Evolutionary conservation across 2,888 invertebrate genomes (phyloP).

Genomic region (Campoplex nolae): DNA sequence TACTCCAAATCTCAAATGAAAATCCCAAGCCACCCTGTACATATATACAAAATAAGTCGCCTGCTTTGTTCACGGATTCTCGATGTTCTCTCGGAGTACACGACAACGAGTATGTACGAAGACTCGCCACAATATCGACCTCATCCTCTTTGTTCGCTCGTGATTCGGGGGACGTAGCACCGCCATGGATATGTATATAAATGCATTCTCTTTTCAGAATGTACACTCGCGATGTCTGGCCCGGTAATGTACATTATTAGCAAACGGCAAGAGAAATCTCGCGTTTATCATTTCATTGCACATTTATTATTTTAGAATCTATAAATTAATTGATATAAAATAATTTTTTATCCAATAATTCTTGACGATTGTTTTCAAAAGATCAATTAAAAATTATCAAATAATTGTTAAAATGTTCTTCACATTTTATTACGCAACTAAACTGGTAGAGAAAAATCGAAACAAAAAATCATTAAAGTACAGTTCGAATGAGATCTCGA

Average conservation of each 20-base stretch:
- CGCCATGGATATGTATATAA: conserved; percentile 19
- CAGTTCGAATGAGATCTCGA: conserved; percentile 50
- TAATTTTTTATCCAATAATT: background rate
- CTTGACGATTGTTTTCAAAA: background rate
- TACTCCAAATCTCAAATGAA: background rate
- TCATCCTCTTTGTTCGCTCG: conserved; percentile 49
- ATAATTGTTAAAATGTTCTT: background rate
- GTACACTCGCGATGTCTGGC: conserved; percentile 10
- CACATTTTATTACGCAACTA: conserved; percentile 15
- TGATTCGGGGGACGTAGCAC: conserved; percentile 23
- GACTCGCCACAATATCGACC: conserved; percentile 47
- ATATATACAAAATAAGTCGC: background rate
- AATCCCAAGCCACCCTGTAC: background rate
- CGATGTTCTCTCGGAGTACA: conserved; percentile 36
- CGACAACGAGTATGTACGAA: conserved; percentile 38
- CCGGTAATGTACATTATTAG: background rate
- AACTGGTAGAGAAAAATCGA: background rate
- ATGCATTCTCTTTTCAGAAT: conserved; percentile 45
- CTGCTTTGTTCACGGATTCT: conserved; percentile 57
- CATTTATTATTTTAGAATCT: background rate
- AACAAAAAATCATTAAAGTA: conserved; percentile 30
- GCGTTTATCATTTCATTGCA: background rate
- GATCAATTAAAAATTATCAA: background rate
- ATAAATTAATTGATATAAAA: background rate
- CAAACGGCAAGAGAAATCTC: background rate